These are phyloP conservation scores for Pterocles burchelli DNA, from an alignment of 2,113 vertebrate genomes.

Conservation along the genomic window DNA sequence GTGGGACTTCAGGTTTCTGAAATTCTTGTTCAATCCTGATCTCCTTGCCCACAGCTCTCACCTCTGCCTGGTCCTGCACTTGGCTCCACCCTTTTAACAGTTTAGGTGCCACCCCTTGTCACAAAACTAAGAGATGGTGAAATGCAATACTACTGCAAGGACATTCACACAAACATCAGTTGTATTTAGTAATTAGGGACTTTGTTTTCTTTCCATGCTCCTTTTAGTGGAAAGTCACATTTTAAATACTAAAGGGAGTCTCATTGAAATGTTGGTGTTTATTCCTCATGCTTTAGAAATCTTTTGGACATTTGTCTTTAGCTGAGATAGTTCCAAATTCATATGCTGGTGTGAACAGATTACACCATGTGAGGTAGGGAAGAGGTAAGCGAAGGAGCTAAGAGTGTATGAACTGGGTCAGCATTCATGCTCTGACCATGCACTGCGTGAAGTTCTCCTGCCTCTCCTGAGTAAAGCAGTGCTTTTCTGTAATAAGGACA, in stretches of 20 bases:
- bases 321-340: background rate
- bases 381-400: background rate
- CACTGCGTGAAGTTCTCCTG: background rate
- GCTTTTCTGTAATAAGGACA: background rate
- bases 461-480: background rate
- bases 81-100: background rate
- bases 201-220: background rate
- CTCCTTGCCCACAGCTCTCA: background rate
- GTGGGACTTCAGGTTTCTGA: background rate
- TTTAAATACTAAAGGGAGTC: background rate
- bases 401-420: background rate
- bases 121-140: background rate
- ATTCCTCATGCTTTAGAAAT: background rate
- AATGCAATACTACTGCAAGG: background rate
- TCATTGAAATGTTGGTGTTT: background rate
- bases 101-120: background rate
- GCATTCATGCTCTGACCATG: background rate
- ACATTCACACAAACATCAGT: background rate
- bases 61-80: background rate
- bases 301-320: background rate
- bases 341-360: background rate
- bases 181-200: background rate
- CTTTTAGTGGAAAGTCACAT: background rate
- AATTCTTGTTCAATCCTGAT: background rate
- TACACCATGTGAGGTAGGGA: background rate